phyloP scores from a whole-genome alignment of 2,113 vertebrate species.

The Pteropus alecto region DNA sequence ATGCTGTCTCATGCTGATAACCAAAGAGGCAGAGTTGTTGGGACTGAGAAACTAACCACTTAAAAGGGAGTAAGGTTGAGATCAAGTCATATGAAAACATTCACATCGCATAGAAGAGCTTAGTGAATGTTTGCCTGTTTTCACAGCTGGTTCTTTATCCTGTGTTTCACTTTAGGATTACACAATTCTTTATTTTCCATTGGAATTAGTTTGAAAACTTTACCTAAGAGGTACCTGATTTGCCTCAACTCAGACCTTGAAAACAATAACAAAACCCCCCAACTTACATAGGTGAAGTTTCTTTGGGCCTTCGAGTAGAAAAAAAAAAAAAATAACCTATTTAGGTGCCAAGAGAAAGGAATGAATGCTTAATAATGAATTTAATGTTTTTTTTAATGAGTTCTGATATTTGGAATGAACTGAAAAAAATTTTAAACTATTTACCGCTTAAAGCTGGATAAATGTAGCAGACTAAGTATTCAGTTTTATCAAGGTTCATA shows the following conservation, averaged over 20 bases:
- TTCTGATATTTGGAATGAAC: background rate
- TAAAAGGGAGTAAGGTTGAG: background rate
- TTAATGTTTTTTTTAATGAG: background rate
- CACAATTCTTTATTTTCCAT: background rate
- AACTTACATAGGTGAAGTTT: background rate
- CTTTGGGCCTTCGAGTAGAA: background rate
- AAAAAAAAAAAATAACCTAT: background rate
- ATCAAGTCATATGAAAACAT: background rate
- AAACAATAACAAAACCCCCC: background rate
- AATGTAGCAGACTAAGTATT: background rate
- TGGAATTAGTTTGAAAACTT: background rate
- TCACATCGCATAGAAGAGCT: background rate
- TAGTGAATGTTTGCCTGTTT: background rate
- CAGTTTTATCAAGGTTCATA: background rate
- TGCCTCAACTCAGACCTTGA: background rate
- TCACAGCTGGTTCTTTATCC: background rate
- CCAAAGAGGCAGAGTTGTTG: background rate
- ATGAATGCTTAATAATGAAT: constrained; percentile 2
- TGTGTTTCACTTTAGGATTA: background rate
- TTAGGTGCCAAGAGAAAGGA: background rate
- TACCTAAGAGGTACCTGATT: background rate
- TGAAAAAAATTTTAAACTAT: background rate
- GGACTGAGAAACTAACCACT: background rate
- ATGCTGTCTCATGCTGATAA: background rate
- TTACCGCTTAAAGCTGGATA: background rate